Evolutionary conservation across 1,140 invertebrate species (phyloP), one percentile per base, ranked within the genome.

Genomic region (Globodera rostochiensis): DNA sequence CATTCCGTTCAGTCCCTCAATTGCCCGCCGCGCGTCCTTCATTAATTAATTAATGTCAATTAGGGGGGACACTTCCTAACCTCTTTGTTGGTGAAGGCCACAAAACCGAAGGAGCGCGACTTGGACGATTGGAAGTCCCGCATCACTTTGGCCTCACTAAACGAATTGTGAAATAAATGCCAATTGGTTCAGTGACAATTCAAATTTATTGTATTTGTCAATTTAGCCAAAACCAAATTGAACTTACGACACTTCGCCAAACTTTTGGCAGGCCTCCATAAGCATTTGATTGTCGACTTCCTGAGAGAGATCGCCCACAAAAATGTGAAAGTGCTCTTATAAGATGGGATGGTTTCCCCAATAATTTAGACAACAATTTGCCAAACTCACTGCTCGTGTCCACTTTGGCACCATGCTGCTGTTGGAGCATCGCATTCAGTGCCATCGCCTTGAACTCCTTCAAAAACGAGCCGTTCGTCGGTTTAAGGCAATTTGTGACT

Each of bases 61-160:
- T 36, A 36, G 36, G 2, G 36, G 36, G 36, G 36, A 46, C 36
- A 93, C 94, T 1, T 36, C 36, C 36, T 94, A 92, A 97, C 95
- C 91, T 95, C 93, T 93, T 98, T 98, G 92, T 97, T 98, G 84
- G 98, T 94, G 91, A 98, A 99, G n/a, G 96, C 98, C 19, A 99
- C 97, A 92, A 99, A 99, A 69, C 97, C 97, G 93, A 98, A 99
- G 86, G 97, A 97, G 92, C 98, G 98, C 75, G 97, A 98, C 92
- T 98, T 98, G 87, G 97, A 92, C 64, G 97, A 98, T 91, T 98
- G 96, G 81, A 96, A 95, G 92, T 98, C 97, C 88, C 96, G 93
- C 74, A 88, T 88, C 15, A 88, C 86, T 79, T 88, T 88, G 11
- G 86, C 86, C 70, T 88, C 87, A 25, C 87, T 88, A 73, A 81